Percentiles rank a stretch among this genome's conserved stretches.
Evolutionary conservation across 1,140 invertebrate genomes (phyloP).

Genomic region (Bicyclus anynana): DNA sequence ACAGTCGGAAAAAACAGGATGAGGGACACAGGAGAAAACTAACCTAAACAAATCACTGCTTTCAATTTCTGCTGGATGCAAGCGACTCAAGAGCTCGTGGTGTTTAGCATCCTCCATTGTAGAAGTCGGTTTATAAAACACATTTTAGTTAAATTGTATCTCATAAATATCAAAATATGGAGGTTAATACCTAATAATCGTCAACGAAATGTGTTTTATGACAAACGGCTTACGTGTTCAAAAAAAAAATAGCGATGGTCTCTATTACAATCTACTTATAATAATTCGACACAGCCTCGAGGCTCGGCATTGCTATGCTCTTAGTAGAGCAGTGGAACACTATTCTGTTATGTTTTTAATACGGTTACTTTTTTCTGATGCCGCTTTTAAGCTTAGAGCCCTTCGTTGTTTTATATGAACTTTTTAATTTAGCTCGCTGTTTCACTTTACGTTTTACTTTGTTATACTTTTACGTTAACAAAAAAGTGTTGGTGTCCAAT

Average conservation of each 20-base stretch:
- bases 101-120: too few relatives aligned
- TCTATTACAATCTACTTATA: conserved; percentile 40
- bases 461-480: neutral
- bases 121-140: too few relatives aligned
- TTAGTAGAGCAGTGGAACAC: conserved; percentile 64
- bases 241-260: conserved; percentile 18
- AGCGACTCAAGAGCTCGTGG: too few relatives aligned
- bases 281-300: conserved; percentile 52
- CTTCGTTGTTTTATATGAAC: conserved; percentile 34
- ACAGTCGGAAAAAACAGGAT: too few relatives aligned
- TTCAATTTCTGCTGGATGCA: too few relatives aligned
- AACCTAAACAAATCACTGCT: too few relatives aligned
- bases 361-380: conserved; percentile 62
- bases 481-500: too few relatives aligned
- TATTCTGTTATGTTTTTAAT: conserved; percentile 67
- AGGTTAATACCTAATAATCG: neutral
- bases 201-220: conserved; percentile 18
- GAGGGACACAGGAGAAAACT: too few relatives aligned
- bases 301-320: conserved; percentile 49
- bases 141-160: too few relatives aligned
- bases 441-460: neutral
- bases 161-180: neutral
- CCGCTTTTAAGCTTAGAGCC: conserved; percentile 42
- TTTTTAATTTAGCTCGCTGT: neutral
- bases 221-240: conserved; percentile 12